These are phyloP conservation scores for Sebastes variabilis DNA, from an alignment of 2,797 vertebrate species.

Conservation along the genomic window DNA sequence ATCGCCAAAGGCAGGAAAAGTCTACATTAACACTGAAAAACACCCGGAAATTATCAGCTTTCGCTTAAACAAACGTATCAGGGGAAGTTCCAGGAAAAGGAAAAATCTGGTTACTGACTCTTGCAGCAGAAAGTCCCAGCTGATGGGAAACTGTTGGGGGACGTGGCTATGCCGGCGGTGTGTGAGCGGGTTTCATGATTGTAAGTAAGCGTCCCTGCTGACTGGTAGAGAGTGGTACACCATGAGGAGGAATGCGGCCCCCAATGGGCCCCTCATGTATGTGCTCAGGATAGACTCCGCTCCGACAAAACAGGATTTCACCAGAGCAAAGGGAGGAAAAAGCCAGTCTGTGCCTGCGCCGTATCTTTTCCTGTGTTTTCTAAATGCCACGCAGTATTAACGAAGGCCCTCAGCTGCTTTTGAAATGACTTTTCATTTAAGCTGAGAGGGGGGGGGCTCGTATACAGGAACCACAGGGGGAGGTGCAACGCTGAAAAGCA, in stretches of 20 bases:
- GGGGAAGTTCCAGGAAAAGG: constrained; percentile 61
- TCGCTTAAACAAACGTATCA: constrained; percentile 50
- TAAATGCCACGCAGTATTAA: constrained; percentile 59
- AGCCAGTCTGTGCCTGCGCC: background rate
- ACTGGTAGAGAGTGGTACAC: constrained; percentile 74
- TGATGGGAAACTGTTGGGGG: constrained; percentile 55
- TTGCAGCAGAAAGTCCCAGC: background rate
- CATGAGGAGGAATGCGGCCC: constrained; percentile 66
- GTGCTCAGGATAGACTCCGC: constrained; percentile 62
- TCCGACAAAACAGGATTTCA: constrained; percentile 65
- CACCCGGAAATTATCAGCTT: constrained; percentile 64
- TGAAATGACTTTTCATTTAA: constrained; percentile 53
- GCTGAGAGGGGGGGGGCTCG: constrained; percentile 24
- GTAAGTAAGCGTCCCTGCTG: constrained; percentile 55
- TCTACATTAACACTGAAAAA: constrained; percentile 44
- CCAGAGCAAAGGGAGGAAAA: constrained; percentile 41
- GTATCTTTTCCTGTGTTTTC: constrained; percentile 59
- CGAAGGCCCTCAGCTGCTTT: constrained; percentile 54
- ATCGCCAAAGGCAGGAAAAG: constrained; percentile 64
- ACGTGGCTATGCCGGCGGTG: background rate
- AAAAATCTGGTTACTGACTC: constrained; percentile 57
- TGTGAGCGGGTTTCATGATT: constrained; percentile 32
- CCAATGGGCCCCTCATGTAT: constrained; percentile 25
- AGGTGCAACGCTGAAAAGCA: constrained; percentile 21
- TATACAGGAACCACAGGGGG: constrained; percentile 45